Base-by-base conservation (phyloP, 2,113 vertebrate genomes). In the Prionailurus viverrinus region DNA sequence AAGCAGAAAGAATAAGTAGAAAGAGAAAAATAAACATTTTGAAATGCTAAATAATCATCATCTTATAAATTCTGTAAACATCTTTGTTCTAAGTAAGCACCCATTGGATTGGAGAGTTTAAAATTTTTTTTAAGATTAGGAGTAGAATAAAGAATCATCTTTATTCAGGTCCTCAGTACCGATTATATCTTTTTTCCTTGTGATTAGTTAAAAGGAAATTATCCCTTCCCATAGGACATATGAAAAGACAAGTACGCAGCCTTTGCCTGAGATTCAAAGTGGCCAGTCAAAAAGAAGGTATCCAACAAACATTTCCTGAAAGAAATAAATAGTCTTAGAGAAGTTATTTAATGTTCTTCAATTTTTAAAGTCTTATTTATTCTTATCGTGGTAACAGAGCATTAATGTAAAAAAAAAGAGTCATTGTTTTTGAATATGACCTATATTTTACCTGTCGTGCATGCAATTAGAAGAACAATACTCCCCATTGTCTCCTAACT, bases 191-290 rank as follows among this genome's bases (percentile, higher is more conserved):
- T 69, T 69, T 71, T 74, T 36, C 41, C 73, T 68, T 92, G n/a
- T 88, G 61, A 86, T 89, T 84, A 81, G 5, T 80, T 76, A 65
- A 73, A 85, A 97, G 9, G 11, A 85, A 53, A 69, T 76, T 51
- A 61, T 63, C n/a, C 18, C 4, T 94, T 69, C 41, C 76, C 51
- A 10, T 23, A 65, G n/a, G 29, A 89, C 25, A 39, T 88, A 51
- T 55, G 36, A 55, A 94, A 63, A 81, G 12, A 94, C 0, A 88
- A 4, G 25, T 31, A 16, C 6, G 31, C 33, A 41, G 12, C 31
- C 61, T 88, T 89, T 94, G 18, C 12, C 3, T 71, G 58, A 79
- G 51, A 79, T 58, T 95, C 68, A 53, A 25, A 81, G 66, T 8
- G 7, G 9, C n/a, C 87, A 41, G 0, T 25, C 45, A 63, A n/a